A percentile compares a stretch with the other conserved stretches of the same genome.
Evolutionary conservation across 2,113 vertebrate species (phyloP).

Genomic region (Channa maculata): DNA sequence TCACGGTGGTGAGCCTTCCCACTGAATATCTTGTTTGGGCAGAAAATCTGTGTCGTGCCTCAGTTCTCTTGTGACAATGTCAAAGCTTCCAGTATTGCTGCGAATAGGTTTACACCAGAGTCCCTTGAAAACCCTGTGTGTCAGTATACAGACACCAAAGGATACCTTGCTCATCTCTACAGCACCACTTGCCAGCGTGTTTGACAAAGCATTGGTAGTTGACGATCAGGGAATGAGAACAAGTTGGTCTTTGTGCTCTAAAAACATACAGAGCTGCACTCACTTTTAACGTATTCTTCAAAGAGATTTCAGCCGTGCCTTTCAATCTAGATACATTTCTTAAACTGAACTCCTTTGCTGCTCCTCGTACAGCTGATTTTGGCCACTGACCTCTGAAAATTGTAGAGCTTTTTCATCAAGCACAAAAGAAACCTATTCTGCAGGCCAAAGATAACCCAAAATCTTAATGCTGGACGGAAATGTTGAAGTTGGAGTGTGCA

Average conservation of each 20-base stretch:
- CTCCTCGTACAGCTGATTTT: slow-evolving; percentile 3
- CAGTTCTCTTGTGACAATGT: too few species aligned
- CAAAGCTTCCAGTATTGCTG: too few species aligned
- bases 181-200: too few species aligned
- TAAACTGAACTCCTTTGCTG: not conserved
- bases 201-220: too few species aligned
- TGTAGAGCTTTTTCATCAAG: slow-evolving; percentile 35
- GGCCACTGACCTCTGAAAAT: slow-evolving; percentile 38
- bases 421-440: slow-evolving; percentile 36
- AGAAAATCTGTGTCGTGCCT: too few species aligned
- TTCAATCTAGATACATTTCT: not conserved
- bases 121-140: too few species aligned
- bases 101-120: too few species aligned
- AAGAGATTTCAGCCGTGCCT: not conserved
- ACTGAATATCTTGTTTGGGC: too few species aligned
- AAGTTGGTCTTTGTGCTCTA: not conserved
- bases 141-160: too few species aligned
- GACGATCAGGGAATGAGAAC: too few species aligned
- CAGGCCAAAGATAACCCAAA: slow-evolving; percentile 48
- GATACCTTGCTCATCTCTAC: too few species aligned
- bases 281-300: slow-evolving; percentile 3
- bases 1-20: too few species aligned
- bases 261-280: not conserved
- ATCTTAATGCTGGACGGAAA: slow-evolving; percentile 68
- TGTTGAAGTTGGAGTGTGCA: slow-evolving; percentile 58